Base-by-base conservation (phyloP, 1,140 invertebrate genomes). In the Laodelphax striatellus region DNA sequence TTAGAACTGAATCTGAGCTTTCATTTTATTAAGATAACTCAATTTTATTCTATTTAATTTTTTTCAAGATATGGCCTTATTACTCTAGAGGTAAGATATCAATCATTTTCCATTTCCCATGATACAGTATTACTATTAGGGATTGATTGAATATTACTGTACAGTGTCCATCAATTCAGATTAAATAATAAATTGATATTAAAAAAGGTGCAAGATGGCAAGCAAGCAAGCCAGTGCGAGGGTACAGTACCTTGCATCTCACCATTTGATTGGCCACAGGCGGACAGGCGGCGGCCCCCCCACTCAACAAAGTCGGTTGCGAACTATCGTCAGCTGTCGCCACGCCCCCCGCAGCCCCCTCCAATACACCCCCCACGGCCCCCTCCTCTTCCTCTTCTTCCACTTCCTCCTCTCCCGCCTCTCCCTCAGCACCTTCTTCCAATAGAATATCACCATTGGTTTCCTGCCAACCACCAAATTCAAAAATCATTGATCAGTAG, bases 371-470 rank as follows among this genome's bases (percentile, higher is more conserved):
- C 5, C 58, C 58, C 14, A 60, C 58, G 1, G 58, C 58, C 17
- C 58, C 58, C 24, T 58, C 58, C 24, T 58, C 58, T 9, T 41
- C 58, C 31, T 60, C 58, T n/a, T 60, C 58, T 54, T 60, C 58
- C 21, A 31, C 57, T 13, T 16, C 58, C 38, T 41, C 58, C 9
- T 22, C 58, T 54, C 16, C 6, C 9, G 14, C n/a, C 19, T 53
- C 52, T 28, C 55, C 22, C 10, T 38, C 34, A 38, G 34, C 34
- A 38, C 34, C 34, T 38, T 38, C 34, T 38, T 38, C 34, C 11
- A 38, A 13, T 38, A 38, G 34, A 38, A 38, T 38, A 38, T 56
- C 55, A 28, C 46, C 58, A 42, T 60, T 60, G 21, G 3, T 53
- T 53, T 53, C 52, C 52, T 53, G 52, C 1, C 14, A 8, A 53